Base-by-base conservation (phyloP, 2,888 invertebrate genomes). In the Pachycephus smyrnensis region DNA sequence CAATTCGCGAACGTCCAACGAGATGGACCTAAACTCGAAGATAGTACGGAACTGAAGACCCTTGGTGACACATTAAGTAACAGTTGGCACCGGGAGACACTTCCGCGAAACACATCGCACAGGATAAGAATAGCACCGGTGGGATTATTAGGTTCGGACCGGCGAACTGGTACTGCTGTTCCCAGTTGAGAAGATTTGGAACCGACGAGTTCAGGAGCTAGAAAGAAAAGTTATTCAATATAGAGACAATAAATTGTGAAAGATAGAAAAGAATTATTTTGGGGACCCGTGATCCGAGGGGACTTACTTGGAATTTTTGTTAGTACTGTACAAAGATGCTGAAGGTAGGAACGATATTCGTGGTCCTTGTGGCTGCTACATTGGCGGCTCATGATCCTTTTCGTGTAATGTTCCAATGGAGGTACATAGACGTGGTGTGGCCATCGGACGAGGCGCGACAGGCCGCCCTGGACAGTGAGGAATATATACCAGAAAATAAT, bases 351-450 rank as follows among this genome's bases (percentile, higher is more conserved):
- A 32, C 69, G 69, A 75, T 74, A 12, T n/a, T 83, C 15, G 69
- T 84, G 9, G 76, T 81, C 36, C 71, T 84, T 11, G 15, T 84
- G 55, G 75, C 81, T 23, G 75, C 77, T 15, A 77, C 82, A 2
- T 71, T 82, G 33, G 81, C 78, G 4, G 40, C 73, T 30, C 83
- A 83, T 33, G 86, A 90, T 77, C 90, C 85, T 88, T 95, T 96
- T 90, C 93, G 94, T 80, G 95, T 95, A 55, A 93, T 95, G 80
- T 95, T 95, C 91, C 95, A 96, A 92, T 96, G 96, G 96, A 94
- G 94, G 88, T 93, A 93, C 82, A 92, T 96, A 81, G 95, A 96
- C 88, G 95, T 94, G 91, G 93, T 94, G 40, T 96, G 95, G 95
- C 93, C 93, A 68, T 93, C 92, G 81, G 93, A 93, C 75, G 93